These are phyloP conservation scores for Aspidapion aeneum DNA, from an alignment of 2,888 invertebrate genomes.

Conservation along the genomic window DNA sequence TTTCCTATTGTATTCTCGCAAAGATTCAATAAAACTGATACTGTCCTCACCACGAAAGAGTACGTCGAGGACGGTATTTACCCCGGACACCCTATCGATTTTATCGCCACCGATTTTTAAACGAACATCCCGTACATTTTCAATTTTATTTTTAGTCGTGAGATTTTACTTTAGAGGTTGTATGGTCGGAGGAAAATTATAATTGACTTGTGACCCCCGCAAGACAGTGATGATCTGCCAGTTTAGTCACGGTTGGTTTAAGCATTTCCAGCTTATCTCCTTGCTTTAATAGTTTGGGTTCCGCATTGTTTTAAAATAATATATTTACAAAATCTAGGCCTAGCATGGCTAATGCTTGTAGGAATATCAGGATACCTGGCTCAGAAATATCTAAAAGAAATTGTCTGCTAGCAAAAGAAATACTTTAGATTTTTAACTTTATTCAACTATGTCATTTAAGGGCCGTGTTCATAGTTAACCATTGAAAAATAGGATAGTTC, in stretches of 20 bases:
- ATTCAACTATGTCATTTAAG: no score
- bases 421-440: no score
- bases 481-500: no score
- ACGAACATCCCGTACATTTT: not conserved
- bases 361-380: no score
- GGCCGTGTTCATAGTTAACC: no score
- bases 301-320: no score
- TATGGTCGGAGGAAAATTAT: no score
- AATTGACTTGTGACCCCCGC: not conserved
- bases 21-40: slow-evolving; percentile 31
- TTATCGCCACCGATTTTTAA: not conserved
- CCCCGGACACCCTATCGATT: not conserved
- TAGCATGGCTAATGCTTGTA: no score
- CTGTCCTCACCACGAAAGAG: slow-evolving; percentile 17
- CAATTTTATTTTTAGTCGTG: not conserved
- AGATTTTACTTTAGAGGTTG: not conserved
- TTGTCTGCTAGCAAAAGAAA: no score
- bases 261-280: not conserved
- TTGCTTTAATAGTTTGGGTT: no score
- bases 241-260: not conserved
- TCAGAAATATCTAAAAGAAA: no score
- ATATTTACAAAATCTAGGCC: no score
- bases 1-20: slow-evolving; percentile 34
- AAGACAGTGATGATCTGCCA: not conserved
- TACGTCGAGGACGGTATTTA: slow-evolving; percentile 15